phyloP scores from a whole-genome alignment of 1,140 invertebrate genomes.

The Heliothis virescens region DNA sequence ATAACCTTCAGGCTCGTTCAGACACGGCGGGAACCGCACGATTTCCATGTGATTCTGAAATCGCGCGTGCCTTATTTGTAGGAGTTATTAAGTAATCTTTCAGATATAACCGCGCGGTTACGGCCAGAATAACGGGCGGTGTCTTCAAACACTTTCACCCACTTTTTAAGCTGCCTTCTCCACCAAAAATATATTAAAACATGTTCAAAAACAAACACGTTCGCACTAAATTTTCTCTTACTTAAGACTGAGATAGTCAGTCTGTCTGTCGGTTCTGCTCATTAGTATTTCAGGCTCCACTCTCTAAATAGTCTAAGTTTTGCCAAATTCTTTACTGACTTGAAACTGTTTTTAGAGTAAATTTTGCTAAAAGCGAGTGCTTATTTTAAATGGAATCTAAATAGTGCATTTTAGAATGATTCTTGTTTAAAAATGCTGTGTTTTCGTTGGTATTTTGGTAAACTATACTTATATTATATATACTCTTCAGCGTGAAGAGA shows the following conservation, averaged over 20 bases:
- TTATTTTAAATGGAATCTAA: not conserved
- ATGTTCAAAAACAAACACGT: not conserved
- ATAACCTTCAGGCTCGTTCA: too few species aligned
- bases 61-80: too few species aligned
- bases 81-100: too few species aligned
- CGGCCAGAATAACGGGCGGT: too few species aligned
- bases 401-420: not conserved
- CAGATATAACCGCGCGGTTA: too few species aligned
- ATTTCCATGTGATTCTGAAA: too few species aligned
- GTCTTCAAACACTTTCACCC: too few species aligned
- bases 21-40: too few species aligned
- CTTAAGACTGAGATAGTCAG: not conserved
- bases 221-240: not conserved
- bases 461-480: too few species aligned
- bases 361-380: not conserved
- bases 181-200: not conserved
- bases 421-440: not conserved
- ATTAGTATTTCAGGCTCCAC: slow-evolving; percentile 11
- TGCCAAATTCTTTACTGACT: not conserved
- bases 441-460: not conserved
- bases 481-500: too few species aligned
- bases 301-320: slow-evolving; percentile 1
- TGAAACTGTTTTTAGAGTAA: not conserved
- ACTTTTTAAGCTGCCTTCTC: not conserved
- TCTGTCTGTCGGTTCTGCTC: not conserved